Percentiles rank a stretch among this genome's conserved stretches.
Evolutionary conservation across 2,888 invertebrate genomes (phyloP).

Genomic region (Polyommatus iphigenia): DNA sequence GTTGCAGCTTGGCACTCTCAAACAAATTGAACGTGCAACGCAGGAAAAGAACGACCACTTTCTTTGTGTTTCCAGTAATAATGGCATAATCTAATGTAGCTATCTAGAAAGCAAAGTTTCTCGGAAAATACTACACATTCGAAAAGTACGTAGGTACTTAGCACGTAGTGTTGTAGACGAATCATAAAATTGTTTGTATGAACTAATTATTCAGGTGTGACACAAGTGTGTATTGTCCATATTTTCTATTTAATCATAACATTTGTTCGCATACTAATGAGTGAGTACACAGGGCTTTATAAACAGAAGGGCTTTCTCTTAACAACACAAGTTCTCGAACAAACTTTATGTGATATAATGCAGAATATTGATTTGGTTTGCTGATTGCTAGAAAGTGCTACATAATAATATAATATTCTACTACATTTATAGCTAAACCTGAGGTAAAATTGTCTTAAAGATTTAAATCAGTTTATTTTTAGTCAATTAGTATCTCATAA

Average conservation of each 20-base stretch:
- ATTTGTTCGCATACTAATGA: conserved; percentile 34
- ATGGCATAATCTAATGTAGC: not conserved
- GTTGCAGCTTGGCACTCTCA: no score
- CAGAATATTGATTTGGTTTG: not conserved
- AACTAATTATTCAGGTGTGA: conserved; percentile 23
- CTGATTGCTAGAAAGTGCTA: not conserved
- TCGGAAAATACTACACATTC: not conserved
- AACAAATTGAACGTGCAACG: no score
- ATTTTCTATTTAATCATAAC: conserved; percentile 37
- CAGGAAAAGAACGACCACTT: no score
- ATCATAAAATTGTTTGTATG: not conserved
- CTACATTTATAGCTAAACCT: no score
- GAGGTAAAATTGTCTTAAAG: no score
- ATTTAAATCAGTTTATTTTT: no score
- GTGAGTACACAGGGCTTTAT: conserved; percentile 33
- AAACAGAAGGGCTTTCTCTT: conserved; percentile 34
- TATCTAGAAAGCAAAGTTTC: not conserved
- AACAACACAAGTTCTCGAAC: conserved; percentile 37
- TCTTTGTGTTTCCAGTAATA: no score
- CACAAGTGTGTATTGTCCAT: conserved; percentile 22
- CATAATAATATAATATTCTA: no score
- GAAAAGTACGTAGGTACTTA: not conserved
- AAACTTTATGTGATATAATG: not conserved
- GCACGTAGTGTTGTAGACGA: not conserved
- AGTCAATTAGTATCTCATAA: no score